phyloP scores from a whole-genome alignment of 2,113 vertebrate species.

The Pteruthius melanotis region DNA sequence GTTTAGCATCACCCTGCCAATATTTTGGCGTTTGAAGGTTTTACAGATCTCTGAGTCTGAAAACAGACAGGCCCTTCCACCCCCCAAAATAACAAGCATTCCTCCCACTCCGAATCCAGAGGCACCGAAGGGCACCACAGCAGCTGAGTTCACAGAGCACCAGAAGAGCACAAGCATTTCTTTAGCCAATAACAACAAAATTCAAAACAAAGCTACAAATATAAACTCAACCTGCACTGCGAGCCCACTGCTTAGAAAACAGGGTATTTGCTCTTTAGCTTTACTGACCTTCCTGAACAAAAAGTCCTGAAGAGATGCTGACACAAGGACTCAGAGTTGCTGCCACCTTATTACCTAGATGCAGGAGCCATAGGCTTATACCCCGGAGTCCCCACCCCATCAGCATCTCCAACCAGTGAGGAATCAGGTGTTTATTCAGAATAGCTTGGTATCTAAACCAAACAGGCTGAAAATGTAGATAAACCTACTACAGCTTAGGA shows the following conservation, averaged over 20 bases:
- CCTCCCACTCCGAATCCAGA: background rate
- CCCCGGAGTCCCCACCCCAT: background rate
- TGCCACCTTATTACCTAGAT: background rate
- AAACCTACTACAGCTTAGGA: background rate
- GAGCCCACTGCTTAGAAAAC: background rate
- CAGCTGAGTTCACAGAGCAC: conserved; percentile 10
- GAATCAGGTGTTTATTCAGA: background rate
- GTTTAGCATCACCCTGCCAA: background rate
- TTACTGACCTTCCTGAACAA: background rate
- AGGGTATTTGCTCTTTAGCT: background rate
- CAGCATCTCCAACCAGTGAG: background rate
- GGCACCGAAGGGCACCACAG: conserved; percentile 19
- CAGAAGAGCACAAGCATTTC: background rate
- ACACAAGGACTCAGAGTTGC: background rate
- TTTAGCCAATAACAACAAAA: background rate
- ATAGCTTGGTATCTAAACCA: background rate
- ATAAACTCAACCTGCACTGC: background rate
- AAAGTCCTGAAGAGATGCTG: background rate
- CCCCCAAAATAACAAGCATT: background rate
- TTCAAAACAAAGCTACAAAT: background rate
- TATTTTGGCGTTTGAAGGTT: background rate
- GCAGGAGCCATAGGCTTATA: background rate
- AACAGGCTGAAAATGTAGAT: background rate
- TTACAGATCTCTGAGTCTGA: background rate
- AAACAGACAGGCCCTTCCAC: background rate